phyloP scores from a whole-genome alignment of 2,113 vertebrate species.

The Syngnathus scovelli region DNA sequence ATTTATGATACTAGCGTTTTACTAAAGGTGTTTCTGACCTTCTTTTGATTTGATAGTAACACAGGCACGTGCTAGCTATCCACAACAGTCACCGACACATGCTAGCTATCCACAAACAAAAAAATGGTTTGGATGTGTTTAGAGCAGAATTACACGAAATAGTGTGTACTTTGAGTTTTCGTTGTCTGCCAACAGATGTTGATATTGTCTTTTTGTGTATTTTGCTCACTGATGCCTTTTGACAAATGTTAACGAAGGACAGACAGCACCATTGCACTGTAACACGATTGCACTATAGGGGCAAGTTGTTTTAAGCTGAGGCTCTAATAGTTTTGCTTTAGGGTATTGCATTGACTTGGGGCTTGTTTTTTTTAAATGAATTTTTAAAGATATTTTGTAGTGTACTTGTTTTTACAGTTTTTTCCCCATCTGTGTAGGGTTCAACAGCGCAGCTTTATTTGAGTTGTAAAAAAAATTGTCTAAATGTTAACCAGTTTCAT shows the following conservation, averaged over 20 bases:
- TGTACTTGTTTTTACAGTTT: background rate
- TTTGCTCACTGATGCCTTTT: background rate
- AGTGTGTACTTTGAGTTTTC: background rate
- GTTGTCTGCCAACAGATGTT: background rate
- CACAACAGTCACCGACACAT: background rate
- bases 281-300: background rate
- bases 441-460: too few species aligned
- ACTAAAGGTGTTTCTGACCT: slow-evolving; percentile 6
- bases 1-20: background rate
- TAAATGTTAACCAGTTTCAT: too few species aligned
- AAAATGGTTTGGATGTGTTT: background rate
- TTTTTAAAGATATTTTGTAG: background rate
- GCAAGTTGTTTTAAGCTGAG: too few species aligned
- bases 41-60: background rate
- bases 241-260: background rate
- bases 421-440: too few species aligned
- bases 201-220: background rate
- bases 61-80: background rate
- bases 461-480: too few species aligned
- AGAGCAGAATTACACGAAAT: background rate
- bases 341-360: too few species aligned
- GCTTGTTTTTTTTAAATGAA: background rate
- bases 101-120: background rate
- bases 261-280: background rate
- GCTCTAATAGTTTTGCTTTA: too few species aligned